These are phyloP conservation scores for Oreochromis grahami DNA, from an alignment of 2,797 vertebrate species.

Conservation along the genomic window DNA sequence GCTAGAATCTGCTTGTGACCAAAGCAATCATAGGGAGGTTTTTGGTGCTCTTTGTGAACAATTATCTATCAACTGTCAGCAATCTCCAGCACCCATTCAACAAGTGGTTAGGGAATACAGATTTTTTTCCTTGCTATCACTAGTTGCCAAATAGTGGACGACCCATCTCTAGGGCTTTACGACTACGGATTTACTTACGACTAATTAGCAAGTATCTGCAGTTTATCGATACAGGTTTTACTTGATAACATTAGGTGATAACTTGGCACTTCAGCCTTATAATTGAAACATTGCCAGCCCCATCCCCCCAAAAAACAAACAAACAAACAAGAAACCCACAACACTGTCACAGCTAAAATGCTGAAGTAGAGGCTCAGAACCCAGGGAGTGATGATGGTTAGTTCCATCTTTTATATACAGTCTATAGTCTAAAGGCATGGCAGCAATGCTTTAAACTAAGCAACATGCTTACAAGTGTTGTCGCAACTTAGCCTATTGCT, in stretches of 20 bases:
- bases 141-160: background rate
- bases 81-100: background rate
- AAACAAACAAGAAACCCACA: background rate
- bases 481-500: background rate
- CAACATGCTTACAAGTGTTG: background rate
- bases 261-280: background rate
- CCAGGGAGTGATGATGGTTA: background rate
- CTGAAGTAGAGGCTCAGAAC: background rate
- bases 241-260: background rate
- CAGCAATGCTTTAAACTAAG: background rate
- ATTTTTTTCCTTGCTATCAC: background rate
- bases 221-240: background rate
- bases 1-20: background rate
- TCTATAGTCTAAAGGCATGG: background rate
- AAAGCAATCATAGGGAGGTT: background rate
- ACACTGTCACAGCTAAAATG: background rate
- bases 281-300: background rate
- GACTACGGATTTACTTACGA: background rate
- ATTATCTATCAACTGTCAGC: background rate
- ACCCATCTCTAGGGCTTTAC: background rate
- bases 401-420: background rate
- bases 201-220: background rate
- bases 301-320: background rate
- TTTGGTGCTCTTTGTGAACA: background rate
- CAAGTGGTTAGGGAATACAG: background rate